Conservation (phyloP, 2,797 vertebrate genomes). For the Geotrypetes seraphini region DNA sequence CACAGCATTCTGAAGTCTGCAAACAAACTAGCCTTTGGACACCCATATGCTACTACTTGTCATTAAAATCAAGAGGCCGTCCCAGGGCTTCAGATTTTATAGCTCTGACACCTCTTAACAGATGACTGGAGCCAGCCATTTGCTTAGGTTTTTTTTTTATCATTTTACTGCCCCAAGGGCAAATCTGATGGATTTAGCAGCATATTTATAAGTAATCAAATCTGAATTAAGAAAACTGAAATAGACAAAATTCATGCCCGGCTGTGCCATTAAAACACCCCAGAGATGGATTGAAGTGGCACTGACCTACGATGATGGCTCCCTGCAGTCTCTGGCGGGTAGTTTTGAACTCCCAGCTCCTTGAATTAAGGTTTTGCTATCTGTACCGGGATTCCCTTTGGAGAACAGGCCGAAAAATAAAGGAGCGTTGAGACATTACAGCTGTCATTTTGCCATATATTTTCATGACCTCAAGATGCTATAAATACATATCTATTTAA, state of each 20-base stretch:
- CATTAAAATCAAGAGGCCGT: too few species aligned
- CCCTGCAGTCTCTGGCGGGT: slow-evolving; percentile 19
- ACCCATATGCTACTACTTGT: too few species aligned
- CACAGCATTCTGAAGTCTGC: too few species aligned
- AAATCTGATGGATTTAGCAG: not conserved
- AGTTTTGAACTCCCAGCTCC: slow-evolving; percentile 16
- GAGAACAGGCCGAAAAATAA: too few species aligned
- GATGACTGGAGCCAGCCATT: too few species aligned
- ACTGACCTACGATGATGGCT: slow-evolving; percentile 22
- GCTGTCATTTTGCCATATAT: slow-evolving; percentile 8
- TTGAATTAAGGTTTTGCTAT: slow-evolving; percentile 24
- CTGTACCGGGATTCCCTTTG: slow-evolving; percentile 15
- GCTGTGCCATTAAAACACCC: slow-evolving; percentile 4
- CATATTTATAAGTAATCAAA: slow-evolving; percentile 1
- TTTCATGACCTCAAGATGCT: not conserved
- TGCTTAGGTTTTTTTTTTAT: not conserved
- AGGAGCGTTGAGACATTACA: not conserved
- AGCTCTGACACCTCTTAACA: too few species aligned
- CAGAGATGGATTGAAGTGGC: slow-evolving; percentile 25
- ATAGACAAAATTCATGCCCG: slow-evolving; percentile 12
- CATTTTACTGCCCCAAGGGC: not conserved
- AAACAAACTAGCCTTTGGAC: too few species aligned
- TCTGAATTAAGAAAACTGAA: slow-evolving; percentile 20
- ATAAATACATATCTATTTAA: not conserved
- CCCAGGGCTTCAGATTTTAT: too few species aligned